Percentiles rank a stretch among this genome's conserved stretches.
These are phyloP conservation scores for Osmerus mordax DNA, from an alignment of 2,113 vertebrate species.

Conservation along the genomic window DNA sequence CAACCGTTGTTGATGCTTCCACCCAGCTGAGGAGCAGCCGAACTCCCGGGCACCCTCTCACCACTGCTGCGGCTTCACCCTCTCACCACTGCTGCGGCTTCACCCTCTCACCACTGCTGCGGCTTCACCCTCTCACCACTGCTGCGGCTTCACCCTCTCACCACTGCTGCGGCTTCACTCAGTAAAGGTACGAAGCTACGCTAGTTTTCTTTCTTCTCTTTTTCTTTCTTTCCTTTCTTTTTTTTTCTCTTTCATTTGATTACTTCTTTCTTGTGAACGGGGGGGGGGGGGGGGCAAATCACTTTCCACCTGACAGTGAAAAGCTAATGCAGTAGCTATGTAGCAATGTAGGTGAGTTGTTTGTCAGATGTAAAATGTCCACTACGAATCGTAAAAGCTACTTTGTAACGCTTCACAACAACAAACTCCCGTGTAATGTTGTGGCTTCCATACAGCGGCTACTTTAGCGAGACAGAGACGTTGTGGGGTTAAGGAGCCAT, in stretches of 20 bases:
- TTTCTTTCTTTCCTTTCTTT: background rate
- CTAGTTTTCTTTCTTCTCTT: background rate
- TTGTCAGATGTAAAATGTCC: too few species aligned
- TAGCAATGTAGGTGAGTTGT: too few species aligned
- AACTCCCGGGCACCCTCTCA: conserved; percentile 16
- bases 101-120: background rate
- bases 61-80: too few species aligned
- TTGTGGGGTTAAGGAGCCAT: background rate
- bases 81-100: background rate
- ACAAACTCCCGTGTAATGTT: too few species aligned
- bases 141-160: background rate
- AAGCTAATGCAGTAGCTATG: too few species aligned
- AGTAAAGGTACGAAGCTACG: conserved; percentile 34
- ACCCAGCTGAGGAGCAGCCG: background rate
- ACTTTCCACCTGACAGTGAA: too few species aligned
- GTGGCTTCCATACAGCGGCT: background rate
- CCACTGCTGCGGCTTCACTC: background rate
- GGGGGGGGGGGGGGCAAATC: too few species aligned
- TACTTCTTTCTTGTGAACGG: background rate
- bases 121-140: background rate
- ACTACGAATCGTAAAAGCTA: too few species aligned
- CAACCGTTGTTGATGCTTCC: conserved; percentile 1
- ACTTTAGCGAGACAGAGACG: background rate
- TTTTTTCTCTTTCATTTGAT: background rate
- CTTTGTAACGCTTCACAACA: too few species aligned